Conservation (phyloP, 2,113 vertebrate species). For the Microcebus griseorufus region DNA sequence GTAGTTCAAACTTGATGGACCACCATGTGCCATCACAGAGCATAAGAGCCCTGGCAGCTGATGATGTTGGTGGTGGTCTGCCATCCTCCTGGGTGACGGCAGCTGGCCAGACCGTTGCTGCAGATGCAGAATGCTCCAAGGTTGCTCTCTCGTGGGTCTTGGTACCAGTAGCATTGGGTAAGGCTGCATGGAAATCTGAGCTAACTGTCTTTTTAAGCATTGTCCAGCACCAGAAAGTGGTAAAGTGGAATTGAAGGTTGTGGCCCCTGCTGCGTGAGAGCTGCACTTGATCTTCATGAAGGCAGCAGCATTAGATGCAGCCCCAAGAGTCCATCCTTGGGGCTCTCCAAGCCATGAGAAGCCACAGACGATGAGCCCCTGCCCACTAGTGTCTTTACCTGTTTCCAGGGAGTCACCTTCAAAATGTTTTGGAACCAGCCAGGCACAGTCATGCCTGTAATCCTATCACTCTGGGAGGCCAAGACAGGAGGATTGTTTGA, state of each 20-base stretch:
- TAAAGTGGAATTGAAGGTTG: too few species aligned
- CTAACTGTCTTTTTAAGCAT: background rate
- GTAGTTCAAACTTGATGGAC: background rate
- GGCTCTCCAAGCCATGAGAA: background rate
- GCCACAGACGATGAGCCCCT: background rate
- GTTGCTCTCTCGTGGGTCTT: background rate
- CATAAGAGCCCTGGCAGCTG: background rate
- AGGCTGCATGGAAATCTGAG: background rate
- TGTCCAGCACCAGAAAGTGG: background rate
- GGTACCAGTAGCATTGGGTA: background rate
- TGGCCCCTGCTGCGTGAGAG: background rate
- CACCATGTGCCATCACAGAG: fast-evolving
- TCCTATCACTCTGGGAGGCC: too few species aligned
- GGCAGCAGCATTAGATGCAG: background rate
- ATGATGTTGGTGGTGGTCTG: background rate
- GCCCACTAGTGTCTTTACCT: background rate
- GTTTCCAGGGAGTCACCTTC: background rate
- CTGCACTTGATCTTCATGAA: background rate
- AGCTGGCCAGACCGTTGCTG: too few species aligned
- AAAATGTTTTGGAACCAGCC: background rate
- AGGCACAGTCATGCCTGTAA: too few species aligned
- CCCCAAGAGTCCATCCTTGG: background rate
- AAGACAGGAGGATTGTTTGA: too few species aligned
- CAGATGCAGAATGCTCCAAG: too few species aligned
- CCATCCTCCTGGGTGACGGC: fast-evolving